A percentile compares a stretch with the other conserved stretches of the same genome.
Evolutionary conservation across 2,113 vertebrate species (phyloP).

Genomic region (Aleadryas rufinucha): DNA sequence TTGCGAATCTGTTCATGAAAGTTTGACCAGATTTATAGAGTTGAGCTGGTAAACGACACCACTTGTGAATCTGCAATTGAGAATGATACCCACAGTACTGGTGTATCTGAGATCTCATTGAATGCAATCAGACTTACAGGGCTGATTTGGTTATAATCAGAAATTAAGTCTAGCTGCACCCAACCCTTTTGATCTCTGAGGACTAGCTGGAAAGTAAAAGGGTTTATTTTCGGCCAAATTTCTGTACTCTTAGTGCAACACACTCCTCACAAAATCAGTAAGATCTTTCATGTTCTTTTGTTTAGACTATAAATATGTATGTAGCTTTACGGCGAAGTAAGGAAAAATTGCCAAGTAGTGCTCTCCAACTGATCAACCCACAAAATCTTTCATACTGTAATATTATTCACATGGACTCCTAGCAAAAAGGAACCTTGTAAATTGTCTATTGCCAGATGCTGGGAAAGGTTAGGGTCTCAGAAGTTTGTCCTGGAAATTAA

Average conservation of each 20-base stretch:
- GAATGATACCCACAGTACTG: neutral
- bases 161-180: neutral
- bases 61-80: neutral
- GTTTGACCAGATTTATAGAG: neutral
- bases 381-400: neutral
- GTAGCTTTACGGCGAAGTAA: neutral
- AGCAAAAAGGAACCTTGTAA: neutral
- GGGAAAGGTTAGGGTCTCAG: neutral
- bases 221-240: neutral
- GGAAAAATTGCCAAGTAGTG: neutral
- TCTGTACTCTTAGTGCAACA: neutral
- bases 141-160: neutral
- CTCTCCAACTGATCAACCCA: neutral
- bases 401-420: neutral
- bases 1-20: neutral
- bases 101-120: neutral
- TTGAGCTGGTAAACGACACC: neutral
- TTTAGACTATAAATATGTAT: conserved; percentile 9
- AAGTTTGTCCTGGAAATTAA: conserved; percentile 22
- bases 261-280: neutral
- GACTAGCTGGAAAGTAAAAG: neutral
- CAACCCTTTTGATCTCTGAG: neutral
- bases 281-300: neutral
- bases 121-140: neutral
- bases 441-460: neutral